Conservation (phyloP, 2,113 vertebrate species). For the Lamprotornis superbus region DNA sequence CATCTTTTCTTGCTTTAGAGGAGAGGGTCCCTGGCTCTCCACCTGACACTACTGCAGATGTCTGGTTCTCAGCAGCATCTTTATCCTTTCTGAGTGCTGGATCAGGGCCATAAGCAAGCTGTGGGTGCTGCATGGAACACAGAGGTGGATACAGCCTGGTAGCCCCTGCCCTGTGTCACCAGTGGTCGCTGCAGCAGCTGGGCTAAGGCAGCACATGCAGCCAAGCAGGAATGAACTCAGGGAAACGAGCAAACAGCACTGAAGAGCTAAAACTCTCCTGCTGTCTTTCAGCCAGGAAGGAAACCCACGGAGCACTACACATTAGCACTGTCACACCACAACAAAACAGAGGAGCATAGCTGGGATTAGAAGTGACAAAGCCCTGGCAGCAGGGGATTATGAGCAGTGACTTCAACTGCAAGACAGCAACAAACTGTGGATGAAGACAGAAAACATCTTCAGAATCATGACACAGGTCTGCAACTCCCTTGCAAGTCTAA, state of each 20-base stretch:
- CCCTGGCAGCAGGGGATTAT: background rate
- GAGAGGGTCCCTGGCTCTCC: background rate
- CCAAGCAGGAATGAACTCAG: background rate
- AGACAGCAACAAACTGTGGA: background rate
- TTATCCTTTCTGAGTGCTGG: background rate
- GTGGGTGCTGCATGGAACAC: background rate
- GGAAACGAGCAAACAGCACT: background rate
- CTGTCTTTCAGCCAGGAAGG: background rate
- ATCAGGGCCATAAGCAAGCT: background rate
- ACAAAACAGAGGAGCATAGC: background rate
- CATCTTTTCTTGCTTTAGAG: background rate
- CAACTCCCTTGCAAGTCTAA: background rate
- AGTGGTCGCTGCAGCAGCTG: background rate
- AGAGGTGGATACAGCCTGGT: background rate
- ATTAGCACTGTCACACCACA: background rate
- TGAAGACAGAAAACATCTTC: background rate
- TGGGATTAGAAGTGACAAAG: background rate
- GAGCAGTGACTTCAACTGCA: background rate
- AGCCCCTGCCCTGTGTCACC: background rate
- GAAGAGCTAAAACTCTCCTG: background rate
- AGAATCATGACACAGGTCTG: background rate
- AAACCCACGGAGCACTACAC: accelerated
- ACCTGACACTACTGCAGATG: background rate
- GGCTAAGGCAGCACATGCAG: background rate
- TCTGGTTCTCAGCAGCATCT: background rate